A percentile compares a stretch with the other conserved stretches of the same genome.
Conservation (phyloP, 2,888 invertebrate genomes). For the Melanargia galathea region DNA sequence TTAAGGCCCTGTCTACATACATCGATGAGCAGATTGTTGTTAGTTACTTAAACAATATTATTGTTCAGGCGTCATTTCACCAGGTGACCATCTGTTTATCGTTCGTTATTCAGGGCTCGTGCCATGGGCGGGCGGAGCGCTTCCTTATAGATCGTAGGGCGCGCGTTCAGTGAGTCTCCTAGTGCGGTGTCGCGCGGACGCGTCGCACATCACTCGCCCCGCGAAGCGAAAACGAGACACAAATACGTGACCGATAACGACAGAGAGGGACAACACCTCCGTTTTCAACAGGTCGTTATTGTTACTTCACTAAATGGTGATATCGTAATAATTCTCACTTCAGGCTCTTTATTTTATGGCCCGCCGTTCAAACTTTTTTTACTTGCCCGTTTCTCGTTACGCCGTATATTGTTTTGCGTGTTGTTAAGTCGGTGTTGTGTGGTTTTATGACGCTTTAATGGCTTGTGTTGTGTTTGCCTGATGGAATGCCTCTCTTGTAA, state of each 20-base stretch:
- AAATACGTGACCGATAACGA: constrained; percentile 52
- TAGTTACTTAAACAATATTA: constrained; percentile 12
- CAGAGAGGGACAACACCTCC: constrained; percentile 64
- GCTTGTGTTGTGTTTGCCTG: constrained; percentile 17
- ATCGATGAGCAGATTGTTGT: constrained; percentile 9
- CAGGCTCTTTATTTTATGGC: constrained; percentile 42
- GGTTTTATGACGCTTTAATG: constrained; percentile 20
- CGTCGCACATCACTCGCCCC: constrained; percentile 55
- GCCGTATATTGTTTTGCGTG: constrained; percentile 28
- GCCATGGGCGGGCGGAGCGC: constrained; percentile 59
- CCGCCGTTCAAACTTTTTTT: constrained; percentile 36
- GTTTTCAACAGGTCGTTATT: constrained; percentile 81
- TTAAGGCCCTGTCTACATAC: too few species aligned
- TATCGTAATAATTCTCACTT: constrained; percentile 70
- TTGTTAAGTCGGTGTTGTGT: constrained; percentile 22
- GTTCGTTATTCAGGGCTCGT: constrained; percentile 67
- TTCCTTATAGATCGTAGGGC: constrained; percentile 74
- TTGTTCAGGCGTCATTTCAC: constrained; percentile 22
- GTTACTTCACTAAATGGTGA: constrained; percentile 75
- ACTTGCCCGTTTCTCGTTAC: constrained; percentile 18
- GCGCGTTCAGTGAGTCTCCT: constrained; percentile 67
- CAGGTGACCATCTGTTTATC: constrained; percentile 76
- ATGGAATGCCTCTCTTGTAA: constrained; percentile 16
- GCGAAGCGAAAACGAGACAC: constrained; percentile 57
- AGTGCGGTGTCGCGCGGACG: constrained; percentile 73